These are phyloP conservation scores for Pangasius djambal DNA, from an alignment of 2,797 vertebrate species.

Conservation along the genomic window DNA sequence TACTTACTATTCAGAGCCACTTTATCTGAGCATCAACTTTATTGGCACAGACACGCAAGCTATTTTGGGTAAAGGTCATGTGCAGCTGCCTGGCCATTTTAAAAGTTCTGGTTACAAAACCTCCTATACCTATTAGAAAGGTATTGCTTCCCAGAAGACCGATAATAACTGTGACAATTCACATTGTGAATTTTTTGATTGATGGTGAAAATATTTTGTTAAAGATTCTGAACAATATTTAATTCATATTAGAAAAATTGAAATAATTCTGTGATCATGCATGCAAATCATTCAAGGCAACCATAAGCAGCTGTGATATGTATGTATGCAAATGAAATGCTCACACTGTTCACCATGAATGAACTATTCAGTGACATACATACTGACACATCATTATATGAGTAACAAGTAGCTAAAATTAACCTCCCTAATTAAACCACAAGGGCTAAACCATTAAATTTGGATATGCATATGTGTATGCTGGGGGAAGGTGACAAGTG, in stretches of 20 bases:
- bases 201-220: neutral
- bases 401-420: neutral
- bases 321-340: neutral
- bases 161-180: neutral
- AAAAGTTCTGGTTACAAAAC: constrained; percentile 37
- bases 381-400: neutral
- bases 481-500: constrained; percentile 22
- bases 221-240: neutral
- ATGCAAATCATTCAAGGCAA: neutral
- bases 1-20: constrained; percentile 1
- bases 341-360: neutral
- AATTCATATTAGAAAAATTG: neutral
- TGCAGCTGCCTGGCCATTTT: constrained; percentile 40
- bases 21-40: neutral
- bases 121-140: neutral
- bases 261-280: neutral
- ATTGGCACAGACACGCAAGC: neutral
- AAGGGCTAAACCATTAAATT: no score
- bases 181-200: neutral
- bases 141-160: neutral
- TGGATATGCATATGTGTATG: neutral
- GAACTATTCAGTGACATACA: neutral
- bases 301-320: neutral
- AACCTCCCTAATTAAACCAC: neutral
- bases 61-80: constrained; percentile 55